Evolutionary conservation across 2,113 vertebrate genomes (phyloP), one percentile per base, ranked within the genome.

Genomic region (Rhombomys opimus): DNA sequence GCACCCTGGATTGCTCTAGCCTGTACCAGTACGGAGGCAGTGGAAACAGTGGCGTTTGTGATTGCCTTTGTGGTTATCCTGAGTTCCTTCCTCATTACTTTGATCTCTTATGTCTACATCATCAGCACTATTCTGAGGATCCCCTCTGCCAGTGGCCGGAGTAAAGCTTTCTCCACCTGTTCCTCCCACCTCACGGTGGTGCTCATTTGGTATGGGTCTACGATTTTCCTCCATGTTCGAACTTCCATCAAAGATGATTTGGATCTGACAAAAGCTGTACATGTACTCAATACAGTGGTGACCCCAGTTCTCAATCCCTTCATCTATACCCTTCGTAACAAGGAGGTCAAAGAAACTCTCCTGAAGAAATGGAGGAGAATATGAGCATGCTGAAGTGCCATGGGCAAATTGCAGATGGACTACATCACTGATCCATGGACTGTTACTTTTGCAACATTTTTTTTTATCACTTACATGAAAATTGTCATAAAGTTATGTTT

Each of bases 121-220:
- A 93, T 96, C 50, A 65, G 46, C 14, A 92, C 96, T 59, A 95
- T 97, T 61, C 67, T 98, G 35, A 91, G 50, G 13, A 98, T 98
- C 22, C 96, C 93, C 1, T 97, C 90, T 0, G 52, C 80, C 38
- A 77, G 73, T 0, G 92, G 97, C 30, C 22, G 75, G 6, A 97
- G 94, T 50, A 98, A 97, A 59, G 95, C 96, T 35, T 98, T 98
- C 78, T 97, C 97, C n/a, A 97, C 96, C 0, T 96, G 89, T 12
- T 97, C 92, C n/a, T 97, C 97, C 0, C 96, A 97, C 70, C 91
- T 97, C 25, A 94, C 81, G 1, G 76, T 97, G 32, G 97, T 97
- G 54, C 87, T 98, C 32, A 89, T 97, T 50, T 97, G 96, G 95
- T 97, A 96, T 0, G 87, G 87, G 7, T 97, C 97, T 73, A 97